phyloP scores from a whole-genome alignment of 1,140 invertebrate genomes.

The Ooceraea biroi region DNA sequence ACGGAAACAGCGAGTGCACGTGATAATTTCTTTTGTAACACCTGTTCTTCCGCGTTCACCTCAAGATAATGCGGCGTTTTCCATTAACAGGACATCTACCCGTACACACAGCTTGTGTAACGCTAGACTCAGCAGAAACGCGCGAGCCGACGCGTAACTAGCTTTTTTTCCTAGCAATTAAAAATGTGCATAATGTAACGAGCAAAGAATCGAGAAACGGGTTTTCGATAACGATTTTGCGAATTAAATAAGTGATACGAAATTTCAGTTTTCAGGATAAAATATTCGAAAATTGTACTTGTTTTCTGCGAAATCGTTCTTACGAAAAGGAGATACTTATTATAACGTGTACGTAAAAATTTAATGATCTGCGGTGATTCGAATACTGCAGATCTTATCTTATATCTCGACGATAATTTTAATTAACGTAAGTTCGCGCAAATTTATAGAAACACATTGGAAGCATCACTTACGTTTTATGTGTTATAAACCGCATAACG shows the following conservation, averaged over 20 bases:
- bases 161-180: slow-evolving; percentile 42
- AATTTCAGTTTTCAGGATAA: neutral
- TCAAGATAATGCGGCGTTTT: slow-evolving; percentile 67
- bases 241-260: slow-evolving; percentile 7
- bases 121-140: slow-evolving; percentile 63
- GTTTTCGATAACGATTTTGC: neutral
- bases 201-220: slow-evolving; percentile 20
- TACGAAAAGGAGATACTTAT: neutral
- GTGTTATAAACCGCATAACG: slow-evolving; percentile 71
- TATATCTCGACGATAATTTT: slow-evolving; percentile 24
- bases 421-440: slow-evolving; percentile 40
- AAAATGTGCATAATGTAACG: slow-evolving; percentile 27
- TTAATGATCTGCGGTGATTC: neutral
- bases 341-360: neutral
- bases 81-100: slow-evolving; percentile 74
- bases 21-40: slow-evolving; percentile 67
- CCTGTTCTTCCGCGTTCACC: slow-evolving; percentile 70
- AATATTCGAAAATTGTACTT: too few relatives aligned
- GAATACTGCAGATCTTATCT: slow-evolving; percentile 10
- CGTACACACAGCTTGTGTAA: slow-evolving; percentile 49
- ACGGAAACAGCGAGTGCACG: slow-evolving; percentile 49
- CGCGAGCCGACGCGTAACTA: slow-evolving; percentile 51
- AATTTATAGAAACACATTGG: slow-evolving; percentile 55
- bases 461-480: slow-evolving; percentile 69
- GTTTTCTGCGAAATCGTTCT: too few relatives aligned